Conservation (phyloP, 2,888 invertebrate species). For the Melieria picta region DNA sequence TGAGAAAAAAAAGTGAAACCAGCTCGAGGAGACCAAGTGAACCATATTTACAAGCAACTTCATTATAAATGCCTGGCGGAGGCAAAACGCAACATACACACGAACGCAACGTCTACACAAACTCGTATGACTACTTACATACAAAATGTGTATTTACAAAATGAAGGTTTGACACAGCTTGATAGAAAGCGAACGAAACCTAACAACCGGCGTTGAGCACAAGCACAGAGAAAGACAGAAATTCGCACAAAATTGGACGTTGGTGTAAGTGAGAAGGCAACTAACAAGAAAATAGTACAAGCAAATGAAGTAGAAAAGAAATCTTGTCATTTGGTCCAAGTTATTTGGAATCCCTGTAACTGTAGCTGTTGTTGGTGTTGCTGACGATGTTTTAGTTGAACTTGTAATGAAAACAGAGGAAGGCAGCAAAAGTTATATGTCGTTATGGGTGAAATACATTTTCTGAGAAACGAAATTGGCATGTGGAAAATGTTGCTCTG, state of each 20-base stretch:
- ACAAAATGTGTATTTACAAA: neutral
- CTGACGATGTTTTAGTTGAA: neutral
- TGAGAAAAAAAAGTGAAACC: neutral
- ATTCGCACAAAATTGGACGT: neutral
- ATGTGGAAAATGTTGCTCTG: too few species aligned
- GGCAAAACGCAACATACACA: neutral
- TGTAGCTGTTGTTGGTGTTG: neutral
- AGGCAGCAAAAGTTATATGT: too few species aligned
- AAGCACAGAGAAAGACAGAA: neutral
- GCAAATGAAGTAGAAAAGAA: neutral
- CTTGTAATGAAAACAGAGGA: too few species aligned
- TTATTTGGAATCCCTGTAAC: too few species aligned
- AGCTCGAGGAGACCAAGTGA: neutral
- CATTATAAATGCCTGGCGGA: constrained; percentile 19
- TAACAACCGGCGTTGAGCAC: too few species aligned
- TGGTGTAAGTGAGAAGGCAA: neutral
- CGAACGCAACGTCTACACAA: neutral
- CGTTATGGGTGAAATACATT: too few species aligned
- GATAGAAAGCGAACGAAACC: too few species aligned
- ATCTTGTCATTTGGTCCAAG: neutral
- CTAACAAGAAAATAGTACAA: neutral
- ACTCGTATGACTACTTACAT: neutral
- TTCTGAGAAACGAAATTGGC: too few species aligned
- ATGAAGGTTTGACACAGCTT: neutral
- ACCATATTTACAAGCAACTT: constrained; percentile 9